Evolutionary conservation across 2,797 vertebrate genomes (phyloP).

Genomic region (Lepus townsendii): DNA sequence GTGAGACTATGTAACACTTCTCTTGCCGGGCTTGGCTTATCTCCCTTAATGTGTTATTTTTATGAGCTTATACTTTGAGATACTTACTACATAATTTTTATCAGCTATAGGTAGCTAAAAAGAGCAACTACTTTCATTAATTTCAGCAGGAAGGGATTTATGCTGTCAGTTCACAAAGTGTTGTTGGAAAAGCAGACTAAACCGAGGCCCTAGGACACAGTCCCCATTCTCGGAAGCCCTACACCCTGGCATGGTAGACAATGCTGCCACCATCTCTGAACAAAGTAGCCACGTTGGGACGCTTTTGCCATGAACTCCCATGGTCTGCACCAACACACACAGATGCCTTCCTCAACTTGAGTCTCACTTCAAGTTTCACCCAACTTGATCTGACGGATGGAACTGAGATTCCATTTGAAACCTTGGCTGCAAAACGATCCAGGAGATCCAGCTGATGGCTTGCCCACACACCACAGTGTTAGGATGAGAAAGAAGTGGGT

Average conservation of each 20-base stretch:
- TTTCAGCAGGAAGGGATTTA: constrained; percentile 26
- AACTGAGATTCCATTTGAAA: background rate
- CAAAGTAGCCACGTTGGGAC: background rate
- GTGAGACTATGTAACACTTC: too few species aligned
- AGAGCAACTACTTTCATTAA: constrained; percentile 31
- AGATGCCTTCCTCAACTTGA: background rate
- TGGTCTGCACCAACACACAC: background rate
- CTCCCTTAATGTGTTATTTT: background rate
- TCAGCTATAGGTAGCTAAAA: background rate
- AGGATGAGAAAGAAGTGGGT: background rate
- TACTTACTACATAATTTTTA: background rate
- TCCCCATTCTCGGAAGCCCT: background rate
- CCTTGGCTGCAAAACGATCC: background rate
- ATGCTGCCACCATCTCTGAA: background rate
- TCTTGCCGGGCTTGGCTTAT: too few species aligned
- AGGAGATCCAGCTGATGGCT: background rate
- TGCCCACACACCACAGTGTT: background rate
- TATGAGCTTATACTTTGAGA: background rate
- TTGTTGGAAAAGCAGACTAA: background rate
- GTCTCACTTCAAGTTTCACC: background rate
- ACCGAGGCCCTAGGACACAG: background rate
- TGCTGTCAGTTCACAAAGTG: background rate
- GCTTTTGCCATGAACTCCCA: background rate
- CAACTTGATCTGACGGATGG: background rate
- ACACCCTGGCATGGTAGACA: background rate